These are phyloP conservation scores for Sebastes itinus DNA, from an alignment of 2,797 vertebrate genomes.

Conservation along the genomic window DNA sequence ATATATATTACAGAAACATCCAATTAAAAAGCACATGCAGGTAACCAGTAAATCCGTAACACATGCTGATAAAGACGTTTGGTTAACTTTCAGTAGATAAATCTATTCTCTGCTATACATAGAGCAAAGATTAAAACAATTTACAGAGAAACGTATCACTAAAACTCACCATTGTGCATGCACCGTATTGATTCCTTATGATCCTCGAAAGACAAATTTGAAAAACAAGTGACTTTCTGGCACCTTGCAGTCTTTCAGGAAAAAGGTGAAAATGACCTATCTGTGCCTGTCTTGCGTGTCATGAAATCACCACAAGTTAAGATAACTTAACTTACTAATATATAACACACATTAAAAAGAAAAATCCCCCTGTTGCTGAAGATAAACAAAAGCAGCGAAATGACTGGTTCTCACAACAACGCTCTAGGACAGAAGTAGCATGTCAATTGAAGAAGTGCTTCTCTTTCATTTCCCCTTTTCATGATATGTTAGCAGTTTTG, in stretches of 20 bases:
- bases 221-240: neutral
- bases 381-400: neutral
- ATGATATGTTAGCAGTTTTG: neutral
- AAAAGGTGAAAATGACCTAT: neutral
- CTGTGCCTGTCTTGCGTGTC: neutral
- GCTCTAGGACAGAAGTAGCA: neutral
- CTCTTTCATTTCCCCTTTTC: constrained; percentile 69
- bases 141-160: neutral
- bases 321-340: neutral
- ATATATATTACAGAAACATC: neutral
- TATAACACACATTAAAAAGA: neutral
- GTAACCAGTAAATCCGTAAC: neutral
- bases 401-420: neutral
- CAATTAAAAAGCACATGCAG: neutral
- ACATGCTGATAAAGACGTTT: neutral
- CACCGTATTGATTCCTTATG: neutral
- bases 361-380: neutral
- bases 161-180: constrained; percentile 70
- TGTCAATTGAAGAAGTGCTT: constrained; percentile 63
- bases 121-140: neutral
- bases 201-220: neutral
- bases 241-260: neutral
- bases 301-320: neutral
- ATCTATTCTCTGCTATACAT: neutral
- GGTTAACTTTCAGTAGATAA: neutral